A percentile compares a stretch with the other conserved stretches of the same genome.
Conservation (phyloP, 2,113 vertebrate species). For the Macrotus californicus region DNA sequence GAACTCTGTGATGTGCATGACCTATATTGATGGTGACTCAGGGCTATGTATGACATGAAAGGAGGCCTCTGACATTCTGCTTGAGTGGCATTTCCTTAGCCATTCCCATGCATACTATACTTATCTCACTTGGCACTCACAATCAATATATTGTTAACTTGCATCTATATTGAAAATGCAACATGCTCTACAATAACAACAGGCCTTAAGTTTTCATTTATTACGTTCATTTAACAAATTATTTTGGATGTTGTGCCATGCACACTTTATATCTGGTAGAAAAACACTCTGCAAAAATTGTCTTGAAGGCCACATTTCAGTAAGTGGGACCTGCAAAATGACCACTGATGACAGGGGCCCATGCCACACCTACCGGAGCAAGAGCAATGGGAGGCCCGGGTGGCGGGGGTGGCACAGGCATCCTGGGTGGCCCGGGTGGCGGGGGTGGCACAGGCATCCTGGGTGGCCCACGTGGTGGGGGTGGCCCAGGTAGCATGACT, state of each 20-base stretch:
- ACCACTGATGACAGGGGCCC: constrained; percentile 74
- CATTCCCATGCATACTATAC: not conserved
- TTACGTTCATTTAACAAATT: not conserved
- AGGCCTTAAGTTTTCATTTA: not conserved
- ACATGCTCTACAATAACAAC: not conserved
- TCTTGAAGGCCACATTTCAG: constrained; percentile 71
- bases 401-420: constrained; percentile 13
- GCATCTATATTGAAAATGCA: constrained; percentile 31
- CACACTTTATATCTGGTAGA: not conserved
- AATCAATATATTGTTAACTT: not conserved
- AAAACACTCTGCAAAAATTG: constrained; percentile 4
- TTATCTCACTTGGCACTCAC: not conserved
- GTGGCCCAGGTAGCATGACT: constrained; percentile 18
- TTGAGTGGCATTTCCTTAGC: constrained; percentile 13
- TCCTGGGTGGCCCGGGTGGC: not conserved
- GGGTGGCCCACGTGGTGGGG: not conserved
- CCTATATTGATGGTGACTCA: not conserved
- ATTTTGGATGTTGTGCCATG: not conserved
- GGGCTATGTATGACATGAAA: not conserved
- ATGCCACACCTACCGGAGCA: constrained; percentile 67
- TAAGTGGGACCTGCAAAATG: constrained; percentile 72
- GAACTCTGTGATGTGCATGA: not conserved
- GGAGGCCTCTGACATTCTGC: not conserved
- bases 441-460: constrained; percentile 18
- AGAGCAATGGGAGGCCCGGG: constrained; percentile 50